Evolutionary conservation across 2,113 vertebrate species (phyloP), one percentile per base, ranked within the genome.

Genomic region (Rostratula benghalensis): DNA sequence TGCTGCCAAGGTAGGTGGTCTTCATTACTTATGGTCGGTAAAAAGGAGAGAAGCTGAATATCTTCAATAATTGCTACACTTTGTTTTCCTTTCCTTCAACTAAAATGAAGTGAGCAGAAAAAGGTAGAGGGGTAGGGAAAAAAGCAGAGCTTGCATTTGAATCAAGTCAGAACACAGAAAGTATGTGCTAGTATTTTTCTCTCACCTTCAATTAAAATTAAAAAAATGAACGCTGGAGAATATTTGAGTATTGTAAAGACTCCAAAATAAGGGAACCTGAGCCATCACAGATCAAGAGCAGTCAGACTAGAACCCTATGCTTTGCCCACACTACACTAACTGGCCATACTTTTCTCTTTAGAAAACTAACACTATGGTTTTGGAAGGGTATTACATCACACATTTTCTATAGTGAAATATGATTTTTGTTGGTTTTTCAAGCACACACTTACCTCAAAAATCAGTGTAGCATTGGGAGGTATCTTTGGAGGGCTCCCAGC

Each of bases 401-500:
- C 18, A 9, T 50, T 69, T 76, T 53, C 78, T 61, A 46, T 22
- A 28, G 30, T 9, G 37, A 75, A 54, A 51, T 56, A 41, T 1
- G 3, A 27, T 13, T 59, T 77, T 18, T 39, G 4, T 14, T 80
- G 33, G 10, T 5, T 35, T 65, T 86, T 54, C 33, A 77, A 67
- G 54, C 1, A 0, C 21, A 19, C 5, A 13, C 16, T 97, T 93
- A 99, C 99, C 99, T 99, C 99, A 97, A 99, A 99, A 87, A 99
- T 95, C 65, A 99, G 98, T 0, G 98, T 99, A 41, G 99, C 97
- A 4, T 98, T 98, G n/a, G 99, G 98, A 57, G 99, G 99, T 77
- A 99, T 99, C 97, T 99, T 99, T 22, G 99, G 99, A 25, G 99
- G 99, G 91, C 99, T 99, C 59, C 99, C 99, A n/a, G 99, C 98